Evolutionary conservation across 2,888 invertebrate species (phyloP), one percentile per base, ranked within the genome.

Genomic region (Galeopsomyia nigrocyanea): DNA sequence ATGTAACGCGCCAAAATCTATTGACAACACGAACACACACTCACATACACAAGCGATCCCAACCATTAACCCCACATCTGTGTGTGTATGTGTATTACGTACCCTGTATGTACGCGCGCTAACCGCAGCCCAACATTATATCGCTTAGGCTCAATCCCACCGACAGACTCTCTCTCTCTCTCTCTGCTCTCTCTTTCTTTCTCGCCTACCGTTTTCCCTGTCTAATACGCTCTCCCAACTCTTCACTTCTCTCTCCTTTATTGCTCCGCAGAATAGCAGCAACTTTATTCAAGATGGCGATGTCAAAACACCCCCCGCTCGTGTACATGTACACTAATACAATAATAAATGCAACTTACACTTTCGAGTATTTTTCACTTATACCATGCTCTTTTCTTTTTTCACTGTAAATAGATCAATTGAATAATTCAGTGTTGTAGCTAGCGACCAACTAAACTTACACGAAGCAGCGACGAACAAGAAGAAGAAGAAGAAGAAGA

Each of bases 1-100:
- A 82, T 82, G 79, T 79, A 79, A 80, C 82, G 77, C 78, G 76
- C 79, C 78, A 78, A 80, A 80, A 80, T 81, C 82, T 78, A 83
- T 82, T 80, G 81, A 82, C 79, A 72, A 76, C 78, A 39, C 39
- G 74, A 78, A 78, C 79, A 79, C 79, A 71, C 67, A 75, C 73
- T 63, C 60, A 47, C 71, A 73, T 65, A 72, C 75, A 53, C 49
- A 68, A 72, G 68, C 76, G 50, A 3, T 10, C 39, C 39, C 39
- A 39, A 13, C 7, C 56, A 55, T 21, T 65, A 74, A 67, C 72
- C 71, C 39, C 66, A 69, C 51, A 19, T 5, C 5, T 66, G 62
- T 73, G 71, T 74, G 47, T 31, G 14, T 22, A 13, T 19, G 46
- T 14, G n/a, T n/a, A n/a, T n/a, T n/a, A 10, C 17, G 31, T 26